phyloP scores from a whole-genome alignment of 1,140 invertebrate species.

The Antheraea pernyi region DNA sequence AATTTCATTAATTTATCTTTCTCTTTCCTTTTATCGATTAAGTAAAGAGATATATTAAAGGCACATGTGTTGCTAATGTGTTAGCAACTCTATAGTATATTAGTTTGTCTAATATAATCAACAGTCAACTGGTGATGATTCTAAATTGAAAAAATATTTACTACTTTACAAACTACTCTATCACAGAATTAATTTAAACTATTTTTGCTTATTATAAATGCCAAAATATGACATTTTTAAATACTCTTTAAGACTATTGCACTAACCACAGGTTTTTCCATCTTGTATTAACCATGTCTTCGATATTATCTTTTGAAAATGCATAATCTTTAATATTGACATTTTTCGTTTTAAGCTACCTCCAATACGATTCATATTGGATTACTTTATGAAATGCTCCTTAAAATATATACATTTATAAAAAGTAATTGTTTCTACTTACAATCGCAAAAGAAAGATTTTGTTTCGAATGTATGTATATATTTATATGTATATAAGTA shows the following conservation, averaged over 20 bases:
- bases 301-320: not conserved
- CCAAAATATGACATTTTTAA: not conserved
- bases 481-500: no score
- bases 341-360: not conserved
- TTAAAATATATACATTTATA: no score
- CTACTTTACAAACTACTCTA: constrained; percentile 2
- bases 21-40: no score
- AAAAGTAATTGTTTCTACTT: no score
- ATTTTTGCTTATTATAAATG: not conserved
- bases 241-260: not conserved
- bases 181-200: constrained; percentile 1
- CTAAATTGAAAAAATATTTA: not conserved
- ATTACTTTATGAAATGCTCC: no score
- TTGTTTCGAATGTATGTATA: no score
- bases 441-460: no score
- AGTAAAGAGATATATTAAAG: not conserved
- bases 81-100: not conserved
- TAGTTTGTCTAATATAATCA: not conserved
- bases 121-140: not conserved
- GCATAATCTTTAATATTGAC: not conserved
- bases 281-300: not conserved
- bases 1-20: no score
- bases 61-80: not conserved
- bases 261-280: not conserved
- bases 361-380: not conserved